Base-by-base conservation (phyloP, 2,113 vertebrate genomes). In the Motacilla tschutschensis region DNA sequence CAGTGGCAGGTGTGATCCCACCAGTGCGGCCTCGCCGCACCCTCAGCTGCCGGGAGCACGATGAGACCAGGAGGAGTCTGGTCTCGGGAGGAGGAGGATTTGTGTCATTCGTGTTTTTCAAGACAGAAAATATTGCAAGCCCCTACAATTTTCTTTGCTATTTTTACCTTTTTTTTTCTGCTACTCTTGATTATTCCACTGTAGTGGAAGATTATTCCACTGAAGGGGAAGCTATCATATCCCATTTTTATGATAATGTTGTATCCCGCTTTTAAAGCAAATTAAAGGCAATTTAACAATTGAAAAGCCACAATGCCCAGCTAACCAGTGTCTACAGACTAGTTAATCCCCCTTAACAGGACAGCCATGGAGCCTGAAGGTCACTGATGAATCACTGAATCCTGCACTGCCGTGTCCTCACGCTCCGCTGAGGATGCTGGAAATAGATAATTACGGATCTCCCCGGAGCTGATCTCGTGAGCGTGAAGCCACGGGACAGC, bases 371-470 rank as follows among this genome's bases (percentile, higher is more conserved):
- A 65, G 59, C 71, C 88, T 74, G 90, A 89, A 77, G 73, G 86
- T 93, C 90, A 78, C 48, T 25, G 81, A 48, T 85, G 79, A 91
- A 85, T 79, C 83, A 89, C 40, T 15, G 72, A 69, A 50, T 89
- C 67, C 67, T 3, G 20, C 1, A 3, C 87, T 55, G 47, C 70
- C 2, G 8, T 25, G n/a, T 85, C 88, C 84, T 92, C 76, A 83
- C 2, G 33, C 79, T 87, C 85, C 0, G 28, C 73, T 85, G 86
- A 83, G 93, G 88, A 85, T 11, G 65, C 83, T 91, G 62, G 57
- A 63, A 91, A 87, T 5, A 79, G 82, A 91, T 66, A 85, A 92
- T 87, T 67, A 63, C 0, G 16, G 57, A 35, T 85, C 60, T 74
- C 58, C 57, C 62, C 0, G 11, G 65, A 66, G 85, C 86, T 54